Conservation (phyloP, 1,140 invertebrate species). For the Goniozus legneri region DNA sequence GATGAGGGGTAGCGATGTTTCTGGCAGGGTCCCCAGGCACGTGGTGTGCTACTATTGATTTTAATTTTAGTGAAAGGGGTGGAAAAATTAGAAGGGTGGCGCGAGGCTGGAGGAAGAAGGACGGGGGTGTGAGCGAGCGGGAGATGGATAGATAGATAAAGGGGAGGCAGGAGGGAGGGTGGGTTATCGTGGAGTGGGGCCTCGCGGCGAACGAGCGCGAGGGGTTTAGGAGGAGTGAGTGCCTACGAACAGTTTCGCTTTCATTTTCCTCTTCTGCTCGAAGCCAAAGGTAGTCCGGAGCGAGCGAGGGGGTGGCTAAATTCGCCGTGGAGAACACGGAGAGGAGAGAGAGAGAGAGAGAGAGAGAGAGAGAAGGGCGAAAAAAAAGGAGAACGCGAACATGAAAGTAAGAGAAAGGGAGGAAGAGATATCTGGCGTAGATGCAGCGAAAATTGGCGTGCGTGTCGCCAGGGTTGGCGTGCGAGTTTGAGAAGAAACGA, state of each 20-base stretch:
- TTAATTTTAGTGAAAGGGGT: constrained; percentile 59
- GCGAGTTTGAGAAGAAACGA: too few species aligned
- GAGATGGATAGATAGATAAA: constrained; percentile 15
- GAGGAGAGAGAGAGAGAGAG: constrained; percentile 15
- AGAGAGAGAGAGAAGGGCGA: neutral
- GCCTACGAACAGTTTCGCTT: constrained; percentile 35
- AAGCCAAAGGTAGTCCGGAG: constrained; percentile 28
- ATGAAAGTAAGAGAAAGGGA: neutral
- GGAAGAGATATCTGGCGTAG: neutral
- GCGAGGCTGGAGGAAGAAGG: constrained; percentile 38
- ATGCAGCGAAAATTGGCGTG: constrained; percentile 4
- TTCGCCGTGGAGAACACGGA: constrained; percentile 2
- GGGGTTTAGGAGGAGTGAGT: constrained; percentile 16
- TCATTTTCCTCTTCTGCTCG: constrained; percentile 36
- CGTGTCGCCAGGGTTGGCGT: too few species aligned
- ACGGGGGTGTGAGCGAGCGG: constrained; percentile 7
- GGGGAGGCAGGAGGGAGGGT: constrained; percentile 5
- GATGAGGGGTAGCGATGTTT: constrained; percentile 45
- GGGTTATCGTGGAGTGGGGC: neutral
- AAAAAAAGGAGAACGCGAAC: neutral
- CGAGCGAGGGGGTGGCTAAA: neutral
- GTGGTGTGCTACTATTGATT: constrained; percentile 58
- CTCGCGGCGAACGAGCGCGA: constrained; percentile 10
- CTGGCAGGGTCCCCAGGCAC: constrained; percentile 48
- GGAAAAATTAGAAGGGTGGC: constrained; percentile 57